Base-by-base conservation (phyloP, 2,797 vertebrate genomes). In the Cichlasoma orientale region DNA sequence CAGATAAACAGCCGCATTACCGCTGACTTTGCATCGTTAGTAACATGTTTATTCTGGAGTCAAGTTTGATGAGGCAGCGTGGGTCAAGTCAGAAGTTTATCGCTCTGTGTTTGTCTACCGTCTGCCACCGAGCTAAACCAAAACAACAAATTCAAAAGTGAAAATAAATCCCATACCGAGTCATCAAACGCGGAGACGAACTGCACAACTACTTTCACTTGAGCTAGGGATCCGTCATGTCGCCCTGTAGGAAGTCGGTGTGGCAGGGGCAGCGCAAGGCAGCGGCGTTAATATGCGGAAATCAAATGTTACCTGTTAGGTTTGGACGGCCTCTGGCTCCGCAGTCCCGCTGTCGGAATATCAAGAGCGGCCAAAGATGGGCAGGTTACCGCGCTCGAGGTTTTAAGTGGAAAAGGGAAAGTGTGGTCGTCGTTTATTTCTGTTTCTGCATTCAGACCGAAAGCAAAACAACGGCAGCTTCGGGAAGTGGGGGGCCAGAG, bases 391-490 rank as follows among this genome's bases (percentile, higher is more conserved):
- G 41, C 21, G 1, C 77, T 58, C 16, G 66, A 16, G 56, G 18
- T 59, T 82, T 80, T 19, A 23, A 66, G 41, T 3, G 2, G 9
- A 41, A 80, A 79, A 84, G 11, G 50, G 36, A 78, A 84, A 79
- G 41, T 18, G 89, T 88, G 41, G n/a, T 38, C 59, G 94, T 95
- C 91, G 93, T 63, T 90, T 89, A 77, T 93, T 94, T 92, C 90
- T 92, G 90, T 96, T 95, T 95, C 93, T 90, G 88, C 85, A 89
- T 87, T 93, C 96, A 97, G 97, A 98, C 92, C 97, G 97, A 99
- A 99, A 99, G 97, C 97, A 98, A 98, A 99, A 99, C 97, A 97
- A 97, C 96, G 93, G 72, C 58, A n/a, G 82, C 7, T 58, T 59
- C 76, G 80, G 86, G 88, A 87, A 90, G 90, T 82, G 85, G 83